Base-by-base conservation (phyloP, 2,888 invertebrate genomes). In the Osedax frankpressi region DNA sequence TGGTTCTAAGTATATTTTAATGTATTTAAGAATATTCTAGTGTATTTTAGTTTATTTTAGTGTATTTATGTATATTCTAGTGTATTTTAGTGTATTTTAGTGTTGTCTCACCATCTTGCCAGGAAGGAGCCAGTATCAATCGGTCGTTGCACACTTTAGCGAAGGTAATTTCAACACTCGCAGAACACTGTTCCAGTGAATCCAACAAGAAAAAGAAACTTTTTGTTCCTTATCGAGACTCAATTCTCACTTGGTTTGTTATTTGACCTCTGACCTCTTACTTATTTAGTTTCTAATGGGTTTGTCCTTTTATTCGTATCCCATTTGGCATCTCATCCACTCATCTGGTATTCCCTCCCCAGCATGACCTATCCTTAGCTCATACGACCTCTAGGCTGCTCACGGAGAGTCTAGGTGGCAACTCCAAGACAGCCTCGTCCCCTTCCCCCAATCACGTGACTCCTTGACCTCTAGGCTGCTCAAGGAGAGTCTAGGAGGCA, bases 201-300 rank as follows among this genome's bases (percentile, higher is more conserved):
- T n/a, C 44, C 26, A 94, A 93, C 68, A 82, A 80, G 77, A 80
- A 81, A 75, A 86, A 86, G 79, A 85, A 86, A 71, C 81, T 85
- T 30, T 90, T 90, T 84, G 89, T 91, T 14, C 91, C 91, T 0
- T 92, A 92, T 83, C 86, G 91, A 73, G 91, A 92, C 79, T 91
- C 91, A 63, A 89, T 91, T 14, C 87, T 92, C 62, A 92, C 91
- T 3, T 91, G 91, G 90, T 87, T n/a, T 30, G 77, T 75, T 27
- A 24, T 60, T 2, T 28, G n/a, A 24, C 24, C 1, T 73, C 19
- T n/a, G n/a, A n/a, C n/a, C n/a, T n/a, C n/a, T n/a, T n/a, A n/a
- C n/a, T n/a, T n/a, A n/a, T n/a, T n/a, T n/a, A n/a, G n/a, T n/a
- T n/a, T n/a, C n/a, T n/a, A n/a, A n/a, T n/a, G n/a, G n/a, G n/a